Percentiles rank a stretch among this genome's conserved stretches.
Evolutionary conservation across 1,140 invertebrate genomes (phyloP).

Genomic region (Habropoda laboriosa): DNA sequence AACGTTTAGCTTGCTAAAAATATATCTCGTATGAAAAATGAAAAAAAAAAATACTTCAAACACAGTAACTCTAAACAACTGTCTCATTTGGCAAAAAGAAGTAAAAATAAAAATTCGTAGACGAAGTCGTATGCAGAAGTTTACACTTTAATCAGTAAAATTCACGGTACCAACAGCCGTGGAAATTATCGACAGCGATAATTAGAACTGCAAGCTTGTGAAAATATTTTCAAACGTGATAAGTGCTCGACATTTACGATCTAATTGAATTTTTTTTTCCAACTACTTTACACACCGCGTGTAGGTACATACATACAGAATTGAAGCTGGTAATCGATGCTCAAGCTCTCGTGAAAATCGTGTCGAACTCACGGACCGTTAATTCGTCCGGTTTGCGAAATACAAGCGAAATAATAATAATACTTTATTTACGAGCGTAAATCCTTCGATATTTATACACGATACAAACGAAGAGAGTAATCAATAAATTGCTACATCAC

Average conservation of each 20-base stretch:
- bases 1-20: neutral
- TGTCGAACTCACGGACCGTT: neutral
- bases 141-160: neutral
- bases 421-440: no score
- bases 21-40: neutral
- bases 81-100: no score
- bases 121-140: neutral
- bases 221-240: neutral
- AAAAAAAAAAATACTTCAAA: no score
- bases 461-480: no score
- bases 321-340: neutral
- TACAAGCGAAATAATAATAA: no score
- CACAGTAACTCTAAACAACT: no score
- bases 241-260: neutral
- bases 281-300: no score
- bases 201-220: neutral
- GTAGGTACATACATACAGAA: neutral
- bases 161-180: neutral
- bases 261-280: slow-evolving; percentile 21
- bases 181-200: slow-evolving; percentile 12
- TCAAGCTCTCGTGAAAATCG: neutral
- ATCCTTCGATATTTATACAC: no score
- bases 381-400: no score
- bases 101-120: neutral
- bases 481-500: no score